phyloP scores from a whole-genome alignment of 2,797 vertebrate genomes.

The Pseudocheirus occidentalis region DNA sequence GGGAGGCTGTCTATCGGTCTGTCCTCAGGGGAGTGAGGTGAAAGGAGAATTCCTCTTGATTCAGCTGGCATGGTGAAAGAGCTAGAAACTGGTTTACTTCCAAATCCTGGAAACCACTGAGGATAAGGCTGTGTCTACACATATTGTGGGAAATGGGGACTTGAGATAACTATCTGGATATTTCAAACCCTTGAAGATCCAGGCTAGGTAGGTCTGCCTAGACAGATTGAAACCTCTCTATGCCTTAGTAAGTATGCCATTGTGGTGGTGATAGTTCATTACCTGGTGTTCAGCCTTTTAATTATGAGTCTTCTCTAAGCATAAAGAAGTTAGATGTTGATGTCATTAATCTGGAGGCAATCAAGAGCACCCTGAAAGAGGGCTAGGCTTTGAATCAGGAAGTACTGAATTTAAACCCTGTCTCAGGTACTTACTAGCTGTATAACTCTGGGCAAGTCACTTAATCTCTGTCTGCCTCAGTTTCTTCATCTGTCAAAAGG shows the following conservation, averaged over 20 bases:
- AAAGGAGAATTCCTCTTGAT: slow-evolving; percentile 46
- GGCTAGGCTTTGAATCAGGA: background rate
- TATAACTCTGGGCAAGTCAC: background rate
- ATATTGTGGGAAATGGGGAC: slow-evolving; percentile 11
- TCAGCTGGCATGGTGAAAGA: slow-evolving; percentile 65
- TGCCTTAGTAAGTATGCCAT: background rate
- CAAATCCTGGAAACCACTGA: slow-evolving; percentile 71
- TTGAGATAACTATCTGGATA: slow-evolving; percentile 26
- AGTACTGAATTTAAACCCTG: background rate
- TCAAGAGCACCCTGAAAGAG: background rate
- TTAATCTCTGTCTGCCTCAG: background rate
- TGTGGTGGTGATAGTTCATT: background rate
- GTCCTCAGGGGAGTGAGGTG: slow-evolving; percentile 4
- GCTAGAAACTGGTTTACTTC: slow-evolving; percentile 62
- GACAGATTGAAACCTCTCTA: background rate
- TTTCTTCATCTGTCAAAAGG: background rate
- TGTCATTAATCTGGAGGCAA: background rate
- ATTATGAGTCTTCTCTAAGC: background rate
- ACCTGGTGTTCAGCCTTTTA: background rate
- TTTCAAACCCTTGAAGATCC: background rate
- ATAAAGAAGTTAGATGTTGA: background rate
- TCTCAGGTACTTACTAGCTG: background rate
- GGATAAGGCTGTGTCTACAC: slow-evolving; percentile 49
- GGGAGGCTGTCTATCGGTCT: slow-evolving; percentile 3
- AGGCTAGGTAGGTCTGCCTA: background rate